phyloP scores from a whole-genome alignment of 1,140 invertebrate genomes.

The Hermatobates lingyangjiaoensis region DNA sequence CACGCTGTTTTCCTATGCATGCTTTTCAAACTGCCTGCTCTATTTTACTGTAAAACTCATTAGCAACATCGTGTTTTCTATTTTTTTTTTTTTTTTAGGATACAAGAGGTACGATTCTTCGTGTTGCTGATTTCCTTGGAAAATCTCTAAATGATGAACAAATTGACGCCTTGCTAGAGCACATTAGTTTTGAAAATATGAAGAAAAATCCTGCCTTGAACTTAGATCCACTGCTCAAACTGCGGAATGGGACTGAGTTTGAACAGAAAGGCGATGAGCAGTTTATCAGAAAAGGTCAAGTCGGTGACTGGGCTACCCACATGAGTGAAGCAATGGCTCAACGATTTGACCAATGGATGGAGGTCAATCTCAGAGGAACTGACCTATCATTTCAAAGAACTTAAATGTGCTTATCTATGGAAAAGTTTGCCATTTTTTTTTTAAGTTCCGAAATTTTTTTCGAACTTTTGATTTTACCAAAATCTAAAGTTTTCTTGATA shows the following conservation, averaged over 20 bases:
- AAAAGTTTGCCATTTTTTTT: no score
- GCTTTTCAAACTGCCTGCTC: no score
- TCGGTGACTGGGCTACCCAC: constrained; percentile 68
- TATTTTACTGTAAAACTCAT: no score
- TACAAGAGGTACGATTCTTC: constrained; percentile 37
- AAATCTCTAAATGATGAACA: constrained; percentile 44
- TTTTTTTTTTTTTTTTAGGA: constrained; percentile 23
- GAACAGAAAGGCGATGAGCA: constrained; percentile 28
- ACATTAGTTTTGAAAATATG: constrained; percentile 46
- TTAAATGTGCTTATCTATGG: no score
- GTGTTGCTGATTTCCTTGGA: constrained; percentile 51
- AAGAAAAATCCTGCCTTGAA: constrained; percentile 59
- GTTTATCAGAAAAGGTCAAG: constrained; percentile 62
- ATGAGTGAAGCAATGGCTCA: constrained; percentile 33
- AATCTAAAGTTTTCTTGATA: no score
- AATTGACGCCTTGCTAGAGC: constrained; percentile 40
- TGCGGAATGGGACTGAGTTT: constrained; percentile 28
- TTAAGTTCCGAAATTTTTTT: no score
- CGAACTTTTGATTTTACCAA: no score
- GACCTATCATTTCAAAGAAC: constrained; percentile 13
- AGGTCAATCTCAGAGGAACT: constrained; percentile 27
- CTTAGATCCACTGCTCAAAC: constrained; percentile 28
- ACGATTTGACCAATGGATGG: constrained; percentile 56
- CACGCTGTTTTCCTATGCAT: no score
- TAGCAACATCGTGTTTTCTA: no score